Conservation (phyloP, 2,797 vertebrate genomes). For the Pteropus rufus region DNA sequence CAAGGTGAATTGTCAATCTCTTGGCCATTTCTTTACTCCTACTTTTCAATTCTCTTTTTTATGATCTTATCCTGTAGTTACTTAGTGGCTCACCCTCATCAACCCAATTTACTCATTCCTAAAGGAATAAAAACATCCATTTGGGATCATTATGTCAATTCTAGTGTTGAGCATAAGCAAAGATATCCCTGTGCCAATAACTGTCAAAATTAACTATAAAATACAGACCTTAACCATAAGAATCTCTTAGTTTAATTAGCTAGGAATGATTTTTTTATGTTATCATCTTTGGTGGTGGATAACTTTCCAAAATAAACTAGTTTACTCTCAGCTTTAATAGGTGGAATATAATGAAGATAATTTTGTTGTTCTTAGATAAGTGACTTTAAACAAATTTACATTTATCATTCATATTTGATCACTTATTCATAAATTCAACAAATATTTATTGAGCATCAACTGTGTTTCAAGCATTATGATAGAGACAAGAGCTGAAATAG, state of each 20-base stretch:
- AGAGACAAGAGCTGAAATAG: neutral
- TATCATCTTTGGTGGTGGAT: neutral
- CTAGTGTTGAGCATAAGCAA: neutral
- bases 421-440: neutral
- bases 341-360: neutral
- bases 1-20: neutral
- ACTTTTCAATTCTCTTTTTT: neutral
- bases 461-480: neutral
- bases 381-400: neutral
- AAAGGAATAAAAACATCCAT: neutral
- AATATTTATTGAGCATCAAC: neutral
- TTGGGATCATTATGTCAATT: neutral
- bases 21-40: neutral
- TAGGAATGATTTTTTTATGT: neutral
- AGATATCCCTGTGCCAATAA: neutral
- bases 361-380: conserved; percentile 26
- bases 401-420: conserved; percentile 18
- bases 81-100: neutral
- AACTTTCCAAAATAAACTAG: neutral
- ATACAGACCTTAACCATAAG: neutral
- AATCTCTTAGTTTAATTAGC: conserved; percentile 19
- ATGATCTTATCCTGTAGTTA: neutral
- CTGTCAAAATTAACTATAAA: neutral
- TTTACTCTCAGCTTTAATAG: neutral
- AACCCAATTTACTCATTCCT: neutral